Evolutionary conservation across 2,888 invertebrate genomes (phyloP), one percentile per base, ranked within the genome.

Genomic region (Diadromus collaris): DNA sequence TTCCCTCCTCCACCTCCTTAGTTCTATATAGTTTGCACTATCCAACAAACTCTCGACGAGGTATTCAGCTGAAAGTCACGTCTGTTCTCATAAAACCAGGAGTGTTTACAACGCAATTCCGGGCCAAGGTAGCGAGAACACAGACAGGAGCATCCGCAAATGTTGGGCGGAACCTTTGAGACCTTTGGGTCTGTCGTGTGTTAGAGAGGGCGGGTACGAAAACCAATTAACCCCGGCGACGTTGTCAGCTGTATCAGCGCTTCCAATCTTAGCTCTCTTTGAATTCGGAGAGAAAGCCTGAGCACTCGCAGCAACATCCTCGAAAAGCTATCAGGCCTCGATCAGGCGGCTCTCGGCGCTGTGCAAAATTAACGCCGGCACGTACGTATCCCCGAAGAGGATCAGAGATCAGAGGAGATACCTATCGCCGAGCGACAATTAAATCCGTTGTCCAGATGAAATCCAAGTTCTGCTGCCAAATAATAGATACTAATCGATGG

Each of bases 271-370:
- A 54, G 24, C 51, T 41, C 63, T 64, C 58, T 73, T 44, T 54
- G 54, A 54, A 24, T 54, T 24, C 54, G 24, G 24, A 2, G 9
- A 51, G 21, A 9, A 21, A 21, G 21, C 7, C 24, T 13, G 54
- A 16, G 54, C 6, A 7, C 24, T 24, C 5, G 29, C 13, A 16
- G n/a, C 34, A 67, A 51, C 51, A 77, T 56, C 63, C 44, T 64
- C 24, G 51, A 58, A 65, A 56, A 67, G 48, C 72, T 68, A 72
- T 72, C 76, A 70, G 70, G 58, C 58, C 70, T 76, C 64, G 38
- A 70, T 70, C 63, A 34, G 61, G 21, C 61, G 61, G 54, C 41
- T 61, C 61, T 41, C 70, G 13, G 34, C 41, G 7, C 54, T 61
- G 34, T 46, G 38, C 34, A 48, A 48, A 61, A 38, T 56, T 70